These are phyloP conservation scores for Caenorhabditis doughertyi DNA, from an alignment of 2,888 invertebrate genomes.

Conservation along the genomic window DNA sequence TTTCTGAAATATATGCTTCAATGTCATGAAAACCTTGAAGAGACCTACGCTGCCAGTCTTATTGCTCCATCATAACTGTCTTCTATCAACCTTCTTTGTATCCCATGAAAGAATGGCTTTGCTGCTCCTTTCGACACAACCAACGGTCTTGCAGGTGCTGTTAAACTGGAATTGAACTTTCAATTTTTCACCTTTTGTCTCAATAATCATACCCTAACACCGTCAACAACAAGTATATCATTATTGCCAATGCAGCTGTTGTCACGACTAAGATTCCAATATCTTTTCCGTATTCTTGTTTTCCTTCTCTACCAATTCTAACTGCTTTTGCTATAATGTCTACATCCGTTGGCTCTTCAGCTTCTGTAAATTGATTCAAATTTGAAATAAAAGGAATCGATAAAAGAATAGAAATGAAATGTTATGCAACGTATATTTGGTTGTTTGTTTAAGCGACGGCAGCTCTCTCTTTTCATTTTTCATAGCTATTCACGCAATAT, in stretches of 20 bases:
- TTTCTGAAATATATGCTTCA: constrained; percentile 19
- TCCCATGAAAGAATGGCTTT: constrained; percentile 52
- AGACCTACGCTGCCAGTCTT: constrained; percentile 17
- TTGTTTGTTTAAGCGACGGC: constrained; percentile 41
- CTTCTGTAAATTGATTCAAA: constrained; percentile 7
- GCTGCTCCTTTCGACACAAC: constrained; percentile 48
- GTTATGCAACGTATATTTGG: constrained; percentile 55
- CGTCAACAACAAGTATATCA: constrained; percentile 30
- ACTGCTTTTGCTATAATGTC: neutral
- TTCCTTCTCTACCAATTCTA: neutral
- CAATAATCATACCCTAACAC: constrained; percentile 35
- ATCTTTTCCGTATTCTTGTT: constrained; percentile 2
- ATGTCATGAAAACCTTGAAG: neutral
- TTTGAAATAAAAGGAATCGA: constrained; percentile 4
- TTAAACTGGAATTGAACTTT: constrained; percentile 10
- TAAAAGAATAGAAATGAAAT: neutral
- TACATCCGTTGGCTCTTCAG: neutral
- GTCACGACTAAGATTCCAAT: neutral
- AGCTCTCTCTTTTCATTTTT: neutral
- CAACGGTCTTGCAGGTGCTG: constrained; percentile 13
- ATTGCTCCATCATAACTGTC: constrained; percentile 55
- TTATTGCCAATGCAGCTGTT: constrained; percentile 1
- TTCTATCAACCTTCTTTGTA: constrained; percentile 48
- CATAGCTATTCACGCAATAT: neutral
- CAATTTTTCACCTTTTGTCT: neutral